Base-by-base conservation (phyloP, 92 coral and sea anemone genomes). In the Palythoa grandis region DNA sequence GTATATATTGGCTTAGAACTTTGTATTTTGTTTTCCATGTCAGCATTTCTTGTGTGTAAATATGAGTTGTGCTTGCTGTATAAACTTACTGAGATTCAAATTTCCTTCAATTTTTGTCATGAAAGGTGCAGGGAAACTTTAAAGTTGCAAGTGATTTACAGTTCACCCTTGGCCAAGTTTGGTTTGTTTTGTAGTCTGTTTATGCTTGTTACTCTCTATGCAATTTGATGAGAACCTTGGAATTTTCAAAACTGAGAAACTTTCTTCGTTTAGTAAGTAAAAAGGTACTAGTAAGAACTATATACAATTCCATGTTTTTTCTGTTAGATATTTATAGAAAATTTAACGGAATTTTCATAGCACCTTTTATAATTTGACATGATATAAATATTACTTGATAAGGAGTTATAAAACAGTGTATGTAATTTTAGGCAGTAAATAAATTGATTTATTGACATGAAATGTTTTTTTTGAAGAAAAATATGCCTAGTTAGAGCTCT, bases 111-210 rank as follows among this genome's bases (percentile, higher is more conserved):
- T 90, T 94, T 94, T 93, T 91, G 86, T 91, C 91, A 83, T 83
- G 76, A 77, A 91, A 91, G 93, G 93, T 91, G 86, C 93, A 91
- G 91, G 93, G 80, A 85, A 39, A 85, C 89, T 91, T 80, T 87
- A 87, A 77, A 79, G 93, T 87, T 90, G 93, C 89, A 87, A 78
- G 92, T 91, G 94, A 91, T 78, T 84, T 84, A 91, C 89, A 79
- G 86, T 78, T 82, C 93, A 85, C 65, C 92, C 86, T 91, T 89
- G 92, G 87, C 91, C 94, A 93, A 91, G 97, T 93, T 91, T 90
- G 97, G 97, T 93, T 93, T 93, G 97, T 93, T 91, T 87, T 52
- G 89, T 83, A 85, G 69, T 82, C 87, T 76, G 84, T 86, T 84
- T 68, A 70, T 57, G 79, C 79, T 63, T 72, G 47, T 82, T 57